Evolutionary conservation across 2,888 invertebrate species (phyloP), one percentile per base, ranked within the genome.

Genomic region (Spialia ferax): DNA sequence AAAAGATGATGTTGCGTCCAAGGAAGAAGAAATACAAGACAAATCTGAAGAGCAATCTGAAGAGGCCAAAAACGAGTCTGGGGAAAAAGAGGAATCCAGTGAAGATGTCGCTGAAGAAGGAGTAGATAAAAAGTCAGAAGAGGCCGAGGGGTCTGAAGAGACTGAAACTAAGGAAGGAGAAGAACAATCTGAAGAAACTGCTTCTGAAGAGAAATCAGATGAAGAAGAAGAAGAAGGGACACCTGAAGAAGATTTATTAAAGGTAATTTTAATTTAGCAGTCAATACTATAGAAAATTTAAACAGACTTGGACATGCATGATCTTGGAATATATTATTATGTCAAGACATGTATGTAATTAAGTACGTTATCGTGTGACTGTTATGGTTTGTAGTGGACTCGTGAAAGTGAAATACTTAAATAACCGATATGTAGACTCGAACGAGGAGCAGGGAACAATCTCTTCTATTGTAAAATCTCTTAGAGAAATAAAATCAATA

Each of bases 221-320:
- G 86, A 81, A 69, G 77, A 75, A 38, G 91, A 89, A 48, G 91
- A 89, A 73, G 91, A 92, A 73, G 95, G 94, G 70, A 92, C 94
- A 18, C 95, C 95, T n/a, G 95, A 95, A 84, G 95, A 96, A 83
- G 96, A 96, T 75, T 85, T 96, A 74, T 89, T 95, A 73, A 91
- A 95, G 87, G 95, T 95, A 86, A 23, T n/a, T n/a, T 52, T 1
- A 52, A 18, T n/a, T n/a, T 23, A 23, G 5, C 7, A 2, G 6
- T 8, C 20, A 7, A 8, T 45, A 15, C 15, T 42, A n/a, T 15
- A 38, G n/a, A 2, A 4, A 15, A 10, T 32, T 32, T 10, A 32
- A 11, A 0, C 1, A 29, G 5, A 29, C 4, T 29, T 29, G 8
- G 29, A 29, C 29, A 8, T 29, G 8, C 29, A 29, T 29, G 29